phyloP scores from a whole-genome alignment of 2,888 invertebrate species.

The Ypsolopha sequella region DNA sequence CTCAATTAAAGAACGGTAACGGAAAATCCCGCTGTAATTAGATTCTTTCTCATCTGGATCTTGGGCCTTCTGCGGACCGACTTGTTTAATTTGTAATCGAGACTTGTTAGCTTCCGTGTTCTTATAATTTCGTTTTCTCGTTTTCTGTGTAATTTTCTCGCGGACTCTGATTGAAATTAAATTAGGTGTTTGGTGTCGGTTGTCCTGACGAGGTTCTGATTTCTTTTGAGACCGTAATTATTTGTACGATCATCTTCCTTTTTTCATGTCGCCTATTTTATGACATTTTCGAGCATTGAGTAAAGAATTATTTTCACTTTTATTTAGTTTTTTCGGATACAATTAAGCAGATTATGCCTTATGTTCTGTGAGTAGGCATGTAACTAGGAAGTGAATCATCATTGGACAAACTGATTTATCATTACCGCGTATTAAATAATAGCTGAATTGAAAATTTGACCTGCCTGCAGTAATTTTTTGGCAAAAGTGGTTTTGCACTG shows the following conservation, averaged over 20 bases:
- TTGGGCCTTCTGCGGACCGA: conserved; percentile 23
- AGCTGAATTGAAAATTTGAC: too few species aligned
- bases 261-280: not conserved
- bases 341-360: too few species aligned
- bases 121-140: conserved; percentile 55
- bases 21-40: conserved; percentile 62
- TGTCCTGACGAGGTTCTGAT: conserved; percentile 6
- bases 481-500: too few species aligned
- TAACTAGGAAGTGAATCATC: not conserved
- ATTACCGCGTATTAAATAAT: not conserved
- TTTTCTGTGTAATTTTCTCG: conserved; percentile 31
- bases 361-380: too few species aligned
- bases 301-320: not conserved
- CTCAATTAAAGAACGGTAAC: conserved; percentile 64
- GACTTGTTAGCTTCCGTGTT: conserved; percentile 60
- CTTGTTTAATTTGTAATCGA: conserved; percentile 68
- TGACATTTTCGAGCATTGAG: too few species aligned
- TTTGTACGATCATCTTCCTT: not conserved
- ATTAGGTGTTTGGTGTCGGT: conserved; percentile 20
- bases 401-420: not conserved
- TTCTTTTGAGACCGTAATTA: conserved; percentile 4
- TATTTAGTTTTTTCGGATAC: too few species aligned
- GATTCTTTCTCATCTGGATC: conserved; percentile 57
- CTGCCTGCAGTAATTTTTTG: too few species aligned
- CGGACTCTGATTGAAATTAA: conserved; percentile 46